phyloP scores from a whole-genome alignment of 2,797 vertebrate genomes.

The Poecilia picta region DNA sequence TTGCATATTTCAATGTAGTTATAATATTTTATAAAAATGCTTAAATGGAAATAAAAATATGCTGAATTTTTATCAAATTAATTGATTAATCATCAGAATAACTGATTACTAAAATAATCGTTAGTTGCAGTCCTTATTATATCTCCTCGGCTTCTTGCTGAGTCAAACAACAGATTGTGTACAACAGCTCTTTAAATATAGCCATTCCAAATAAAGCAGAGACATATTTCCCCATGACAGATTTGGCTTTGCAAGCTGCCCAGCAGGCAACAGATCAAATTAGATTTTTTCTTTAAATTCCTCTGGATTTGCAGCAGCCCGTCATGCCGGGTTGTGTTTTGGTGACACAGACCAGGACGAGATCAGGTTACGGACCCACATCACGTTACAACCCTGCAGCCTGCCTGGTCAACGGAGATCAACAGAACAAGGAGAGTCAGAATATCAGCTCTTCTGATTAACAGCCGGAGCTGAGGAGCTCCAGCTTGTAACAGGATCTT shows the following conservation, averaged over 20 bases:
- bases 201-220: background rate
- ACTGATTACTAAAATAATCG: too few species aligned
- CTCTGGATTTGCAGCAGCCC: constrained; percentile 38
- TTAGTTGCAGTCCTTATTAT: too few species aligned
- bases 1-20: too few species aligned
- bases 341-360: constrained; percentile 35
- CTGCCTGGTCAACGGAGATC: constrained; percentile 29
- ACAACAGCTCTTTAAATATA: constrained; percentile 7
- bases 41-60: too few species aligned
- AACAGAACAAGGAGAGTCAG: constrained; percentile 49
- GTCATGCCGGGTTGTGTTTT: constrained; percentile 13
- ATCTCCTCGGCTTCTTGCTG: constrained; percentile 4
- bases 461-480: constrained; percentile 4
- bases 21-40: too few species aligned
- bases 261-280: constrained; percentile 25
- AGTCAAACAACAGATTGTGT: background rate
- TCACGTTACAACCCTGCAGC: constrained; percentile 61
- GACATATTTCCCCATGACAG: background rate
- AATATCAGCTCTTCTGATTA: constrained; percentile 20
- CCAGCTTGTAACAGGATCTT: constrained; percentile 62
- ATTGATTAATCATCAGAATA: too few species aligned
- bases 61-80: too few species aligned
- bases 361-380: constrained; percentile 80
- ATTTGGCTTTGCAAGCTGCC: background rate
- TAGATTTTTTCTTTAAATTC: constrained; percentile 31